A percentile compares a stretch with the other conserved stretches of the same genome.
Evolutionary conservation across 2,888 invertebrate genomes (phyloP).

Genomic region (Aphodius granarius): DNA sequence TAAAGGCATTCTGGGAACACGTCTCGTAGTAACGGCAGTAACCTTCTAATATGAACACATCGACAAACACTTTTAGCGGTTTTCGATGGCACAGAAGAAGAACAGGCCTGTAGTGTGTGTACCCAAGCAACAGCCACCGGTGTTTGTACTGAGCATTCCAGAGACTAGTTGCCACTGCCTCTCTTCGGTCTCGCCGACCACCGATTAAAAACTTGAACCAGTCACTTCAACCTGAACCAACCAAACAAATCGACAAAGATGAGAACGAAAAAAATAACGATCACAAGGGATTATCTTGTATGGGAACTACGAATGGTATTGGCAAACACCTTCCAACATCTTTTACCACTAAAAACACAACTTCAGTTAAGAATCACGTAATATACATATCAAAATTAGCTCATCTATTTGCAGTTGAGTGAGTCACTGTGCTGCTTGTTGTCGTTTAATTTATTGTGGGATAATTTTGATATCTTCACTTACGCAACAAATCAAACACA

Average conservation of each 20-base stretch:
- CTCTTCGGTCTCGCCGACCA: conserved; percentile 18
- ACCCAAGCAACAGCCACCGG: conserved; percentile 40
- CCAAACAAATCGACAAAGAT: neutral
- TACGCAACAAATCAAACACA: neutral
- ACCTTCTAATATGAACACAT: conserved; percentile 49
- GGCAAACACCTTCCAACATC: neutral
- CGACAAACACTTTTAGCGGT: conserved; percentile 52
- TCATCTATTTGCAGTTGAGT: neutral
- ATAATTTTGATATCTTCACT: neutral
- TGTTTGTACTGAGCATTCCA: conserved; percentile 46
- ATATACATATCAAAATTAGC: neutral
- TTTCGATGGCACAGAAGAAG: conserved; percentile 47
- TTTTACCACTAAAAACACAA: too few relatives aligned
- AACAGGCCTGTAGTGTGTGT: conserved; percentile 42
- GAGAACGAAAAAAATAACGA: neutral
- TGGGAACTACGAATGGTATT: neutral
- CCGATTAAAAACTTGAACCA: conserved; percentile 27
- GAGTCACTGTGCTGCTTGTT: neutral
- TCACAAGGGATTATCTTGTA: neutral
- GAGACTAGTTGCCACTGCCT: conserved; percentile 36
- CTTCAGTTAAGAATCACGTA: neutral
- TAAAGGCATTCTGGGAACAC: conserved; percentile 42
- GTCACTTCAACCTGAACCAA: neutral
- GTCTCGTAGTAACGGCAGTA: conserved; percentile 39
- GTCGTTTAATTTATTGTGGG: neutral